Evolutionary conservation across 2,888 invertebrate species (phyloP).

Genomic region (Melieria omissa): DNA sequence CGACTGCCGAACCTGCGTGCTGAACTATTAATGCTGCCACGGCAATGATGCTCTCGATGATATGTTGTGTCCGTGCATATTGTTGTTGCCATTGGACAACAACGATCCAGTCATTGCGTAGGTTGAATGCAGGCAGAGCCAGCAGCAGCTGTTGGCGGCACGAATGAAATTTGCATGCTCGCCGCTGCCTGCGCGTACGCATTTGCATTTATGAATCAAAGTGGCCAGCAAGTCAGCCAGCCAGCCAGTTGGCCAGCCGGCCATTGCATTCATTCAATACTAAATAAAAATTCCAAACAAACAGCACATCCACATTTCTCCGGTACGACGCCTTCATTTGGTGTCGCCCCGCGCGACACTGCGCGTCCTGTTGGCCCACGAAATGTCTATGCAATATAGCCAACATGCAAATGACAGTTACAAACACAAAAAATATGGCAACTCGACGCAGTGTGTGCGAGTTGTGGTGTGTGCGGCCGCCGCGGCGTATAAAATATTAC

Average conservation of each 20-base stretch:
- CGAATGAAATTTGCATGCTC: constrained; percentile 1
- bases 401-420: constrained; percentile 33
- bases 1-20: no score
- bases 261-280: constrained; percentile 22
- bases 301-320: constrained; percentile 13
- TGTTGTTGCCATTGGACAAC: no score
- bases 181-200: not conserved
- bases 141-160: no score
- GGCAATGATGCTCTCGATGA: no score
- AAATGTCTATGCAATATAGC: not conserved
- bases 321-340: not conserved
- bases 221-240: constrained; percentile 35
- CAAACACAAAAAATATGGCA: constrained; percentile 55
- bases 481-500: constrained; percentile 31
- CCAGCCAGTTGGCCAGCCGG: constrained; percentile 42
- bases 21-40: no score
- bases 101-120: no score
- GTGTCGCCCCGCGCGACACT: not conserved
- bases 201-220: constrained; percentile 36
- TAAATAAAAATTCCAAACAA: constrained; percentile 28
- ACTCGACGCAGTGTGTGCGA: constrained; percentile 34
- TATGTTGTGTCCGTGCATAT: no score
- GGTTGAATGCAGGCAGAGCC: no score
- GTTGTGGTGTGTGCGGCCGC: constrained; percentile 13
- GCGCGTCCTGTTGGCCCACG: not conserved